Evolutionary conservation across 2,113 vertebrate genomes (phyloP).

Genomic region (Dasyprocta punctata): DNA sequence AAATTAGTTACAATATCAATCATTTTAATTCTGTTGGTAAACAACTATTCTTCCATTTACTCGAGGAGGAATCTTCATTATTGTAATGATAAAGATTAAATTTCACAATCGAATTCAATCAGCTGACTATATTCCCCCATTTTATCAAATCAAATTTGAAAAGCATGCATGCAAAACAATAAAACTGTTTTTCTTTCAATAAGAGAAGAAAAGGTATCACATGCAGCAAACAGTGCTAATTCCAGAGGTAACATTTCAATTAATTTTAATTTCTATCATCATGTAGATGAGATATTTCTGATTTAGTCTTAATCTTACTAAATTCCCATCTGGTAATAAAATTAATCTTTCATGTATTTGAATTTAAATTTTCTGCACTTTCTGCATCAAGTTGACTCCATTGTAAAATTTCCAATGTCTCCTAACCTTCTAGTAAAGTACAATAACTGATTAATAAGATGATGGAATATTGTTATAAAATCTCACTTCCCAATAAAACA

Average conservation of each 20-base stretch:
- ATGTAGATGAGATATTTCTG: not conserved
- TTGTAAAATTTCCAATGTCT: not conserved
- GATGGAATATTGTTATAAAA: not conserved
- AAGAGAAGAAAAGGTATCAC: not conserved
- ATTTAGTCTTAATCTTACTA: not conserved
- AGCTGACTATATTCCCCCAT: not conserved
- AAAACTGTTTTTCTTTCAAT: not conserved
- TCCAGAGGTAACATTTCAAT: not conserved
- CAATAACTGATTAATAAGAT: not conserved
- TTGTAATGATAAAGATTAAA: not conserved
- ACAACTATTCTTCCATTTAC: not conserved
- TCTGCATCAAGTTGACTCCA: not conserved
- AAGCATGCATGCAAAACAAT: not conserved
- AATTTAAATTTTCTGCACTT: not conserved
- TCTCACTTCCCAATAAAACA: not conserved
- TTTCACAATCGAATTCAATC: not conserved
- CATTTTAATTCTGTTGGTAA: constrained; percentile 28
- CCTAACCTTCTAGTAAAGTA: not conserved
- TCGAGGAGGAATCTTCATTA: not conserved
- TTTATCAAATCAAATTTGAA: not conserved
- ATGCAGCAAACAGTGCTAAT: not conserved
- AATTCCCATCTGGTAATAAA: not conserved
- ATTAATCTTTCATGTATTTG: not conserved
- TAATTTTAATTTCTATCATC: not conserved
- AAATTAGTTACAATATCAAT: not conserved